These are phyloP conservation scores for Julus scanicus DNA, from an alignment of 2,888 invertebrate species.

Conservation along the genomic window DNA sequence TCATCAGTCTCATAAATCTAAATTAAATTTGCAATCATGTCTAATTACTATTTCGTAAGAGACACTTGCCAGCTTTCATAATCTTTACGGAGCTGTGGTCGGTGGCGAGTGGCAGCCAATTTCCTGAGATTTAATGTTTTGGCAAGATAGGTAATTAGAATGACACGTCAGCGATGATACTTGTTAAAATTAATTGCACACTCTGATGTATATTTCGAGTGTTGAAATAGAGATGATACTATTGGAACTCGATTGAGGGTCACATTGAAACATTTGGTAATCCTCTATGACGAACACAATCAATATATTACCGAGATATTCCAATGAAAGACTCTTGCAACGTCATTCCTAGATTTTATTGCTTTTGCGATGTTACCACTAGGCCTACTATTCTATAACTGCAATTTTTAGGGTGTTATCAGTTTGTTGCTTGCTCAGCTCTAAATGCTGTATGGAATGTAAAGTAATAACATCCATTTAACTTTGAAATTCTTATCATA, in stretches of 20 bases:
- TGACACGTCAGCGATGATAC: constrained; percentile 15
- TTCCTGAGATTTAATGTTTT: constrained; percentile 1
- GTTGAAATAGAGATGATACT: not conserved
- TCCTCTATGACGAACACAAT: not conserved
- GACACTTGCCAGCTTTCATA: constrained; percentile 21
- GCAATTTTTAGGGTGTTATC: not conserved
- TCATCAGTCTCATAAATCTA: constrained; percentile 28
- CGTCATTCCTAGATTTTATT: not conserved
- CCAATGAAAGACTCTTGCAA: not conserved
- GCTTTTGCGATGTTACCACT: not conserved
- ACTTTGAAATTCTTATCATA: not conserved
- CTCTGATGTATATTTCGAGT: not conserved
- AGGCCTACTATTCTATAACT: not conserved
- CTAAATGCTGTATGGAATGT: no score
- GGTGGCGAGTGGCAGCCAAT: constrained; percentile 21
- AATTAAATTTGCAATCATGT: constrained; percentile 28
- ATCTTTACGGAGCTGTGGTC: not conserved
- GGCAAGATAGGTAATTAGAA: not conserved
- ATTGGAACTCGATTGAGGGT: constrained; percentile 28
- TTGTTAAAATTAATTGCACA: not conserved
- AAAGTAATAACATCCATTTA: not conserved
- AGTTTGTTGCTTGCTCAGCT: no score
- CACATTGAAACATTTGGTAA: not conserved
- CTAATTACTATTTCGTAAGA: constrained; percentile 15
- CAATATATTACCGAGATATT: not conserved